Conservation (phyloP, 2,888 invertebrate species). For the Temnothorax rugatulus region DNA sequence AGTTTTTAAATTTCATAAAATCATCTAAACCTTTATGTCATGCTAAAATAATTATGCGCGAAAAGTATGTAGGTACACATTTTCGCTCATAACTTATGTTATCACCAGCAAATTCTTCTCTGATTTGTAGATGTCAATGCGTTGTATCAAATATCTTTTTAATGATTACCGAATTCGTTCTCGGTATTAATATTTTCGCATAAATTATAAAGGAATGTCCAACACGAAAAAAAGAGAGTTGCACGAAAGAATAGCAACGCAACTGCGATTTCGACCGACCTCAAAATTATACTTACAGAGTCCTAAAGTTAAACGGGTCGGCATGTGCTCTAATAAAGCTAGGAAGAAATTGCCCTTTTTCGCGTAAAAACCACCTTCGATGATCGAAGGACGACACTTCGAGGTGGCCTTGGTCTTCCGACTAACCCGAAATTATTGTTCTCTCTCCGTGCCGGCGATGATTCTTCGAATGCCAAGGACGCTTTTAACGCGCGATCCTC, state of each 20-base stretch:
- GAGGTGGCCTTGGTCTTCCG: slow-evolving; percentile 59
- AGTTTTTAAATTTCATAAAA: neutral
- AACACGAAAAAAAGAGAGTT: slow-evolving; percentile 15
- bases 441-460: slow-evolving; percentile 42
- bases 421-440: slow-evolving; percentile 65
- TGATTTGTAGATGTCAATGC: neutral
- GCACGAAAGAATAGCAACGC: slow-evolving; percentile 36
- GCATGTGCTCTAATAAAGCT: slow-evolving; percentile 54
- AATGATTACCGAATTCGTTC: slow-evolving; percentile 5
- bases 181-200: slow-evolving; percentile 15
- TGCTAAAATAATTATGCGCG: neutral
- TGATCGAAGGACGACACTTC: slow-evolving; percentile 70
- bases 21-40: neutral
- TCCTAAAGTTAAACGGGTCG: slow-evolving; percentile 46
- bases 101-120: neutral
- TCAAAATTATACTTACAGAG: slow-evolving; percentile 51
- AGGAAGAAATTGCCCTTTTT: slow-evolving; percentile 51
- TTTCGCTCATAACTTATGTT: neutral
- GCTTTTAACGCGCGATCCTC: slow-evolving; percentile 58
- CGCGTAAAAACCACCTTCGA: slow-evolving; percentile 54
- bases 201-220: slow-evolving; percentile 43
- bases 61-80: neutral
- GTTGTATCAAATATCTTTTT: slow-evolving; percentile 24
- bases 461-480: slow-evolving; percentile 71
- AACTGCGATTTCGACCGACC: slow-evolving; percentile 26